A percentile compares a stretch with the other conserved stretches of the same genome.
Evolutionary conservation across 2,113 vertebrate genomes (phyloP).

Genomic region (Procapra przewalskii): DNA sequence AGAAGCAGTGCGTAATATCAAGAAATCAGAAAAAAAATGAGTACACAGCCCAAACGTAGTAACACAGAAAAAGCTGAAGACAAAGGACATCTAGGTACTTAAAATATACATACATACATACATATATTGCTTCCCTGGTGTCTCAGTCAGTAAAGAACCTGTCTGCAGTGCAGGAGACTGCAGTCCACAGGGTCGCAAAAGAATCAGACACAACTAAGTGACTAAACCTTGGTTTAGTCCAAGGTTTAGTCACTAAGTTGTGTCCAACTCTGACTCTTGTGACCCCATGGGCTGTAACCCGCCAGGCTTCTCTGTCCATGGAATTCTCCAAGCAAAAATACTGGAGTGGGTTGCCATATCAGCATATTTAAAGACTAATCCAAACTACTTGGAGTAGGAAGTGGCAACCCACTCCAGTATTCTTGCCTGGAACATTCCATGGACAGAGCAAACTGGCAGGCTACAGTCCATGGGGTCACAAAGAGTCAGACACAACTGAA

Average conservation of each 20-base stretch:
- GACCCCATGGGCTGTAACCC: neutral
- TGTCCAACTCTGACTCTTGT: neutral
- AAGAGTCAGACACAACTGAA: neutral
- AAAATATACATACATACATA: neutral
- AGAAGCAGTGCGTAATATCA: neutral
- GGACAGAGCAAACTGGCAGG: neutral
- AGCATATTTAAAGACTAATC: neutral
- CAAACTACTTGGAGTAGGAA: neutral
- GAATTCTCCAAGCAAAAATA: neutral
- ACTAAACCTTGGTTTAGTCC: neutral
- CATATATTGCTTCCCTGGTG: neutral
- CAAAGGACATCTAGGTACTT: neutral
- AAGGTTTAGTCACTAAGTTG: too few species aligned
- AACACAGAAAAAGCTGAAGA: neutral
- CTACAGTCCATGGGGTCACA: neutral
- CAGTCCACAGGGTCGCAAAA: neutral
- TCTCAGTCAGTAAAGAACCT: neutral
- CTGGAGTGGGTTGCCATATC: neutral
- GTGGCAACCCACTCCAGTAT: neutral
- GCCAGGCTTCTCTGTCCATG: neutral
- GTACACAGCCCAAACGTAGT: neutral
- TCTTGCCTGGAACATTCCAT: neutral
- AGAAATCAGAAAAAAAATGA: neutral
- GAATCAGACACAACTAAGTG: fast-evolving
- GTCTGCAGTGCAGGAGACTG: neutral